Evolutionary conservation across 1,140 invertebrate genomes (phyloP), one percentile per base, ranked within the genome.

Genomic region (Acromyrmex charruanus): DNA sequence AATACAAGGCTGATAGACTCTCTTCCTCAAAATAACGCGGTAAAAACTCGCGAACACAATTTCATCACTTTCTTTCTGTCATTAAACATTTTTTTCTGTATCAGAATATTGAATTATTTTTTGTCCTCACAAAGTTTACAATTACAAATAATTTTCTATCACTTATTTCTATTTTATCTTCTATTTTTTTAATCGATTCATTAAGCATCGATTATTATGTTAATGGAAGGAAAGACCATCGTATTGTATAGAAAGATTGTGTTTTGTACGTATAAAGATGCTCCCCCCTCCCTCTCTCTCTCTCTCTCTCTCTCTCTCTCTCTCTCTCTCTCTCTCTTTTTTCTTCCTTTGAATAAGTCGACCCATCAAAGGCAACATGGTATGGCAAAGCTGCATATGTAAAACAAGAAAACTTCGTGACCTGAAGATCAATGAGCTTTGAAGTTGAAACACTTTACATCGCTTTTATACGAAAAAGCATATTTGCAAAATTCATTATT

Each of bases 11-110:
- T 63, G 68, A 87, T 82, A 49, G 71, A 68, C 10, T 49, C 21
- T 72, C 53, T 85, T 90, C 44, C 53, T 21, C 35, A 72, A 89
- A 89, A 90, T 88, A 87, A 89, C 77, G 35, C 31, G 2, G 21
- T 7, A 10, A 58, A 81, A 28, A 31, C n/a, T 69, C 2, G 66
- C 39, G 66, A 58, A 58, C 16, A 58, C 16, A 39, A 71, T 81
- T 59, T 25, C 14, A 68, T 80, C 10, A 2, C 5, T 31, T 5
- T 51, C 25, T 21, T 28, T 51, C 58, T 49, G 21, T 14, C 10
- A 18, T 9, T 44, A 51, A 49, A 65, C 28, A 25, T 25, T n/a
- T 35, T 35, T 25, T 18, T 1, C 1, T 25, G n/a, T 31, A 28
- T 25, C 31, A 59, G 14, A 61, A 39, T 69, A 71, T 28, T 81